Evolutionary conservation across 2,888 invertebrate species (phyloP), one percentile per base, ranked within the genome.

Genomic region (Idaea straminata): DNA sequence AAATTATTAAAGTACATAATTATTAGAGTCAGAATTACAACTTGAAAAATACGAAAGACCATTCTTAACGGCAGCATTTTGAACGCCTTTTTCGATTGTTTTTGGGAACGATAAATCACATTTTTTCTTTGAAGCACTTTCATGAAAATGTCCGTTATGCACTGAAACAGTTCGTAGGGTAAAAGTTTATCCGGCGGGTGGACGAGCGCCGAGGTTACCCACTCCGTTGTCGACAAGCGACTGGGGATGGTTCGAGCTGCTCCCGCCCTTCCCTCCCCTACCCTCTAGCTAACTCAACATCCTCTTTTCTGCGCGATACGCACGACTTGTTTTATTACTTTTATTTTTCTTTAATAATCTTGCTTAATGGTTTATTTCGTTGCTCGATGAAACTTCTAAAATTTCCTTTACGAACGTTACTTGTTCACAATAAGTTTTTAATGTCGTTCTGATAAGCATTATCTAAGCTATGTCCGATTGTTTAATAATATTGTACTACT

Each of bases 281-380:
- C 80, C 84, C 82, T 77, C 71, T 65, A 72, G 64, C 74, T 67
- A 74, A 77, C 77, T 77, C 76, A 72, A 77, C 76, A 81, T 81
- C 78, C 81, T 82, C 82, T 83, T 79, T 81, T 80, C 78, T 81
- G 82, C 83, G 83, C 79, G 83, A 82, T 85, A 84, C 84, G 84
- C 83, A 88, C 86, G 85, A 85, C 86, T 89, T 86, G 81, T 88
- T 89, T 89, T 87, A 89, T 88, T 88, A 85, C 86, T 88, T 88
- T 88, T 89, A 88, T 89, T 87, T 89, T 89, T 89, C 87, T 89
- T 89, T 87, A 89, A 89, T 89, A 88, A 88, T 88, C 85, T 84
- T 86, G 84, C 87, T 84, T 86, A 87, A 88, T 88, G 85, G 86
- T 86, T 83, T 87, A 88, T 88, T 87, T 86, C 83, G 81, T 85